A percentile compares a stretch with the other conserved stretches of the same genome.
phyloP scores from a whole-genome alignment of 2,888 invertebrate genomes.

The Ischnura elegans region DNA sequence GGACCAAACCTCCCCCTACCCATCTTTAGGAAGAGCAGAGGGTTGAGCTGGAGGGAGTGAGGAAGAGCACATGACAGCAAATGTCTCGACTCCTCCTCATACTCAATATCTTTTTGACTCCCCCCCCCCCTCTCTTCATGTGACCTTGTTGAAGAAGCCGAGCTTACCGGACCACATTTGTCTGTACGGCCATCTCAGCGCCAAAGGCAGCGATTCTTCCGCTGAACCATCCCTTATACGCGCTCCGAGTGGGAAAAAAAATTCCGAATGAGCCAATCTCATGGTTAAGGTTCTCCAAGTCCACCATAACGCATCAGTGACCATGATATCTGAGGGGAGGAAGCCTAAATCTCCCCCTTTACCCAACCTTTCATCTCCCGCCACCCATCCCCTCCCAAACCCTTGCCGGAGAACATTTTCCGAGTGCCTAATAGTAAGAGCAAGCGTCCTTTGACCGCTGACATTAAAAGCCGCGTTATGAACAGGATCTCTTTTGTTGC shows the following conservation, averaged over 20 bases:
- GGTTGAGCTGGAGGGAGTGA: not conserved
- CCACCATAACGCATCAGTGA: conserved; percentile 20
- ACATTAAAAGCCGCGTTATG: not conserved
- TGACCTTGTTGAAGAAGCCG: conserved; percentile 32
- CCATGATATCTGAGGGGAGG: conserved; percentile 1
- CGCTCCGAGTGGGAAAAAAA: not conserved
- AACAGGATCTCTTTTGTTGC: not conserved
- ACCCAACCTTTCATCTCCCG: not conserved
- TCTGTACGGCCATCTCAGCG: not conserved
- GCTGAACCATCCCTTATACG: not conserved
- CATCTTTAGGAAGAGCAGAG: not conserved
- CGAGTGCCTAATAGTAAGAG: conserved; percentile 5
- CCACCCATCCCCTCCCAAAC: not conserved
- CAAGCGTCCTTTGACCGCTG: not conserved
- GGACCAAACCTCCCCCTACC: not conserved
- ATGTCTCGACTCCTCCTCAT: not conserved
- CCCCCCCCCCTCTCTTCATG: not conserved
- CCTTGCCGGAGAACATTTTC: not conserved
- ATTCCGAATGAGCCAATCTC: conserved; percentile 26
- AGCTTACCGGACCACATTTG: conserved; percentile 1
- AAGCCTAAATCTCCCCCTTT: not conserved
- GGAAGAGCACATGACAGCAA: not conserved
- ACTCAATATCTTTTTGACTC: not conserved
- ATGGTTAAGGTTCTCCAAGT: not conserved
- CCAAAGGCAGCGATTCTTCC: not conserved